Base-by-base conservation (phyloP, 2,888 invertebrate species). In the Ophioninae sp. region DNA sequence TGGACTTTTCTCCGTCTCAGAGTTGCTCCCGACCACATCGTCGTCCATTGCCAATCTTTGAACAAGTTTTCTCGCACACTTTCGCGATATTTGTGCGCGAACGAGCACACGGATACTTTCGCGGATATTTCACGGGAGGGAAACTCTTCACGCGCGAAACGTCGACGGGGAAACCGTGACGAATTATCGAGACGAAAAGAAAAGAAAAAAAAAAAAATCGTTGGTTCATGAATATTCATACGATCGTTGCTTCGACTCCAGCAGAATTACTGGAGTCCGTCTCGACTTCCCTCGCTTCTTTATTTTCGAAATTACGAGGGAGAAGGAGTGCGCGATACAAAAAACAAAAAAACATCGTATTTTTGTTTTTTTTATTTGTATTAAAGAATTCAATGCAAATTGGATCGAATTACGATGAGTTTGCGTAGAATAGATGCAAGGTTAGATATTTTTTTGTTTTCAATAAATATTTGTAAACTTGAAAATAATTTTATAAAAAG, bases 131-230 rank as follows among this genome's bases (percentile, higher is more conserved):
- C 56, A 67, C 65, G 23, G 76, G 57, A 44, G 62, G 68, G 56
- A 85, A 83, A 83, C 64, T 79, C 67, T 81, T 76, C 59, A 79
- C 75, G 79, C 74, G 68, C 44, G 13, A 69, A 77, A 79, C 57
- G n/a, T n/a, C n/a, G n/a, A n/a, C 57, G 79, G 67, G 79, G 67
- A 72, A 77, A 23, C 77, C 68, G 73, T 72, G 82, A 85, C 82
- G 82, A 85, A 86, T 85, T 83, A 72, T 78, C 70, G 78, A 76
- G 50, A 79, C n/a, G 65, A 70, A 68, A 81, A 44, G 41, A 20
- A 21, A 50, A 44, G 44, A 67, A 67, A 64, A n/a, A 17, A 39
- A 56, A 10, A 73, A 23, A 39, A 61, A 69, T 73, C 13, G 37
- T 13, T 10, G 8, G 44, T 44, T 37, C 39, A n/a, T 37, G 64